Percentiles rank a stretch among this genome's conserved stretches.
These are phyloP conservation scores for Rhagoletis zephyria DNA, from an alignment of 1,140 invertebrate genomes.

Conservation along the genomic window DNA sequence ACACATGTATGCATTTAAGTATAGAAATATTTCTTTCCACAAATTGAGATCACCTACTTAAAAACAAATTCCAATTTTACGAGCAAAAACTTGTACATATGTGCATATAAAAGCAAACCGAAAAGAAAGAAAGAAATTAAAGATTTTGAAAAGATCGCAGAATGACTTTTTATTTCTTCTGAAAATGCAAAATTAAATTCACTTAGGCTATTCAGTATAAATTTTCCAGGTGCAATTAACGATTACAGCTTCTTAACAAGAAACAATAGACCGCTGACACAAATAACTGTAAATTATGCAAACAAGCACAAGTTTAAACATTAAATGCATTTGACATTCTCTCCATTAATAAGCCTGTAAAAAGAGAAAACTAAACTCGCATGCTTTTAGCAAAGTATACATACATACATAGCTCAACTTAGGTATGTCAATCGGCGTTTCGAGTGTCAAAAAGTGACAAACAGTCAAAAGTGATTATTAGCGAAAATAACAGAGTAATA, in stretches of 20 bases:
- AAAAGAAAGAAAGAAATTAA: not conserved
- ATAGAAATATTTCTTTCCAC: not conserved
- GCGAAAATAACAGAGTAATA: not conserved
- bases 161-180: constrained; percentile 17
- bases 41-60: constrained; percentile 38
- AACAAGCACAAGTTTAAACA: constrained; percentile 12
- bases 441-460: constrained; percentile 28
- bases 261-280: not conserved
- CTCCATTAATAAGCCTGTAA: constrained; percentile 30
- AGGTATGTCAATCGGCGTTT: not conserved
- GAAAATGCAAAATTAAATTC: not conserved
- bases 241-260: not conserved
- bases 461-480: constrained; percentile 48
- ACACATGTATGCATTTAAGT: not conserved
- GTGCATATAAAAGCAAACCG: not conserved
- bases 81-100: not conserved
- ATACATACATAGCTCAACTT: not conserved
- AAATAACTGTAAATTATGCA: constrained; percentile 19
- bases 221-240: not conserved
- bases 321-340: constrained; percentile 37
- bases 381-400: not conserved
- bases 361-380: not conserved
- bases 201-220: not conserved
- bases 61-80: not conserved
- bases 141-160: not conserved